Evolutionary conservation across 2,888 invertebrate species (phyloP).

Genomic region (Caenorhabditis doughertyi): DNA sequence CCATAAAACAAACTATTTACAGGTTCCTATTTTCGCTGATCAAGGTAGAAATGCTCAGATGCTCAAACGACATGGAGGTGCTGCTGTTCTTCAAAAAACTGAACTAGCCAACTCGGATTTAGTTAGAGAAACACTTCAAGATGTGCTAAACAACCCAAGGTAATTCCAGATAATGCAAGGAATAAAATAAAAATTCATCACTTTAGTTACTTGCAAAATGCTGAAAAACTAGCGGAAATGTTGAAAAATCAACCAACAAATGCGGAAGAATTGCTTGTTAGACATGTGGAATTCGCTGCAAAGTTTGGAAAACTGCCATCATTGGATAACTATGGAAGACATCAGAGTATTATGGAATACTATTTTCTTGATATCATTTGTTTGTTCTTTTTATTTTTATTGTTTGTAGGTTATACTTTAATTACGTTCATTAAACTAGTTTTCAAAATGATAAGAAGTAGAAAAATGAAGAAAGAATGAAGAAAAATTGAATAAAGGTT

Average conservation of each 20-base stretch:
- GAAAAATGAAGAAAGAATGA: constrained; percentile 4
- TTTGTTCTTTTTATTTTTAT: neutral
- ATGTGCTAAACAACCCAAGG: constrained; percentile 9
- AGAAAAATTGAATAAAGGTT: neutral
- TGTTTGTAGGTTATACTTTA: neutral
- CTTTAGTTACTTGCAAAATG: constrained; percentile 23
- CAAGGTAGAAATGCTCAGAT: constrained; percentile 47
- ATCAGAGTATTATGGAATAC: constrained; percentile 29
- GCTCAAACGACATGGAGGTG: constrained; percentile 40
- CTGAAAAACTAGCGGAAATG: constrained; percentile 12
- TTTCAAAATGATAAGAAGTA: neutral
- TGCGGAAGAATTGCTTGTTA: constrained; percentile 20
- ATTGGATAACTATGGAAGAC: constrained; percentile 41
- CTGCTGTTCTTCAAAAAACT: constrained; percentile 13
- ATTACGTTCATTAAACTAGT: neutral
- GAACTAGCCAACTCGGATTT: neutral
- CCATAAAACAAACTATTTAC: neutral
- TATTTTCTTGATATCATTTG: constrained; percentile 41
- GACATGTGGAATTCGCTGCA: constrained; percentile 48
- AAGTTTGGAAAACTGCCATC: constrained; percentile 41
- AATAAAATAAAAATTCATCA: no score
- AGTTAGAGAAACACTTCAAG: constrained; percentile 1
- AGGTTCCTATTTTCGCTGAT: constrained; percentile 55
- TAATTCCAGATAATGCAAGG: neutral
- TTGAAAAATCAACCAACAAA: constrained; percentile 27